Percentiles rank a stretch among this genome's conserved stretches.
These are phyloP conservation scores for Neotoma lepida DNA, from an alignment of 2,113 vertebrate species.

Conservation along the genomic window DNA sequence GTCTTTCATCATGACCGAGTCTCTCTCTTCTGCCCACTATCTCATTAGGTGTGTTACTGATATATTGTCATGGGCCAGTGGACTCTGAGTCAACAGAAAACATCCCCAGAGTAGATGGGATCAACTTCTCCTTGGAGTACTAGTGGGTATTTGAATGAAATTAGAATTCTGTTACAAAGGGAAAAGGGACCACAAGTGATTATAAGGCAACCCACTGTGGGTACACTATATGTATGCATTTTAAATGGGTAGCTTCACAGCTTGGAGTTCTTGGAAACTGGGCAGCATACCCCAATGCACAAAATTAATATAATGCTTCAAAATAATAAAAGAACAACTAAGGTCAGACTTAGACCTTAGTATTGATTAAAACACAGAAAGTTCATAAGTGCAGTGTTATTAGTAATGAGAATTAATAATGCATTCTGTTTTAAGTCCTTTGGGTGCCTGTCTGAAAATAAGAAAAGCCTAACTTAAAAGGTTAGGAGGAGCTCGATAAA, in stretches of 20 bases:
- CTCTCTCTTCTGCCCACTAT: background rate
- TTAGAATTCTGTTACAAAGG: background rate
- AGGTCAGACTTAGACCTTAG: background rate
- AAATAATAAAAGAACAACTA: background rate
- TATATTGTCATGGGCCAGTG: background rate
- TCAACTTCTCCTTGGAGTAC: background rate
- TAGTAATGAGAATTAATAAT: conserved; percentile 52
- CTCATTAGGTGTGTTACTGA: background rate
- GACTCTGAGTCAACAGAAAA: background rate
- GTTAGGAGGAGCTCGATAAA: background rate
- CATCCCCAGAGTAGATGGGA: background rate
- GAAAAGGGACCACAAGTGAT: background rate
- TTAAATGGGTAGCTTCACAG: background rate
- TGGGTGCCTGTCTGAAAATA: conserved; percentile 19
- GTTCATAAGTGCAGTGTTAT: background rate
- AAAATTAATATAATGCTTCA: background rate
- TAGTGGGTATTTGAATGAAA: background rate
- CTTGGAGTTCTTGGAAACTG: background rate
- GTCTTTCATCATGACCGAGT: background rate
- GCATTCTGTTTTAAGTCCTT: conserved; percentile 11
- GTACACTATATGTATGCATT: background rate
- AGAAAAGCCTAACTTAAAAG: conserved; percentile 49
- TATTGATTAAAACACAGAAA: conserved; percentile 41
- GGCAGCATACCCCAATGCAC: background rate
- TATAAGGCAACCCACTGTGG: background rate